A percentile compares a stretch with the other conserved stretches of the same genome.
Evolutionary conservation across 2,113 vertebrate genomes (phyloP).

Genomic region (Alosa alosa): DNA sequence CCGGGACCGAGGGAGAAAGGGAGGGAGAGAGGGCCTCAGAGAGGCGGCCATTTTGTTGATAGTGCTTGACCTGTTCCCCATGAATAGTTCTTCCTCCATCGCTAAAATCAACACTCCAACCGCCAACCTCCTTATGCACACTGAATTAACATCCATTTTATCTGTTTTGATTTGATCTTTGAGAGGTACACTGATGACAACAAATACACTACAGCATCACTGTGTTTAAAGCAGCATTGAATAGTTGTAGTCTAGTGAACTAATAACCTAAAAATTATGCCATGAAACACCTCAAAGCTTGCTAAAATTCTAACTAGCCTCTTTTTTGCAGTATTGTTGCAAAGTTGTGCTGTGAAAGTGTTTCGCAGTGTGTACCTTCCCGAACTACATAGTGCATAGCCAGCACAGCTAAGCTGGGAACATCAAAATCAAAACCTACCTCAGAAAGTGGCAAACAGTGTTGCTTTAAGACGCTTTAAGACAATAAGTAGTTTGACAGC

Average conservation of each 20-base stretch:
- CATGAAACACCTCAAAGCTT: too few species aligned
- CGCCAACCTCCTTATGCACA: background rate
- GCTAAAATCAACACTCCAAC: background rate
- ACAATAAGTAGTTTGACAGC: background rate
- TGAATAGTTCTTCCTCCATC: constrained; percentile 3
- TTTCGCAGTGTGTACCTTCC: too few species aligned
- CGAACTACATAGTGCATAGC: too few species aligned
- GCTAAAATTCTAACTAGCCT: too few species aligned
- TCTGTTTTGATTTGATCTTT: background rate
- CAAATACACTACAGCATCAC: background rate
- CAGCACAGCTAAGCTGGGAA: too few species aligned
- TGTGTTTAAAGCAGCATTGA: too few species aligned
- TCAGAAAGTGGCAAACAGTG: too few species aligned
- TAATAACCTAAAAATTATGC: too few species aligned
- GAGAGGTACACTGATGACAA: background rate
- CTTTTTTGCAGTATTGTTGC: too few species aligned
- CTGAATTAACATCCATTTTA: background rate
- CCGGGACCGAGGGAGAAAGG: background rate
- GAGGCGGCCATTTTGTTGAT: constrained; percentile 13
- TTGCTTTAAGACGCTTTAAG: background rate
- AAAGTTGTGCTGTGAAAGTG: too few species aligned
- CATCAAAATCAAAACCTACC: too few species aligned
- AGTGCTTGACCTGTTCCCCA: constrained; percentile 3
- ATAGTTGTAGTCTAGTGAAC: too few species aligned
- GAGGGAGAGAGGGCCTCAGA: background rate